Evolutionary conservation across 2,113 vertebrate genomes (phyloP), one percentile per base, ranked within the genome.

Genomic region (Mola mola): DNA sequence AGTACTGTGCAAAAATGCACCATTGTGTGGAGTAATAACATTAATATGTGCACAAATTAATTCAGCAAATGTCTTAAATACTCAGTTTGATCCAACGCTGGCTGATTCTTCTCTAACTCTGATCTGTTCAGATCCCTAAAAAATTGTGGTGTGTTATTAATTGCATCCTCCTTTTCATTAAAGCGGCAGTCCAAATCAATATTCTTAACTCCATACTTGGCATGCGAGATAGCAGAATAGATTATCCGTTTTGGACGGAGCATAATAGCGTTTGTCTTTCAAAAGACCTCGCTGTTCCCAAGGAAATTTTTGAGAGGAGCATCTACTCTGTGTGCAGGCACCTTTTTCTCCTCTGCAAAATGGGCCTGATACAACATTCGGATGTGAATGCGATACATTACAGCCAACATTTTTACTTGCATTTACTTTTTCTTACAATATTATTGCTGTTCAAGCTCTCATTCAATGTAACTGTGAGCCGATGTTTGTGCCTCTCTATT

Each of bases 41-140:
- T 64, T 63, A 53, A 47, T 47, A 47, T 16, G 75, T 44, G 29
- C 21, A 72, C 41, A 63, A 58, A 78, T 81, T 33, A 63, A 79
- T 83, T 81, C 17, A 56, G 20, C 17, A 63, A 79, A 75, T 33
- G 38, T 28, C n/a, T n/a, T n/a, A n/a, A n/a, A n/a, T n/a, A n/a
- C n/a, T n/a, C n/a, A n/a, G n/a, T n/a, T n/a, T n/a, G n/a, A n/a
- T n/a, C n/a, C n/a, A n/a, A n/a, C n/a, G n/a, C n/a, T n/a, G n/a
- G n/a, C n/a, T n/a, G n/a, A n/a, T n/a, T n/a, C n/a, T n/a, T n/a
- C n/a, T n/a, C n/a, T n/a, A n/a, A n/a, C n/a, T n/a, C n/a, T n/a
- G n/a, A n/a, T n/a, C n/a, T n/a, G n/a, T n/a, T n/a, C n/a, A n/a
- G n/a, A n/a, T n/a, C n/a, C n/a, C n/a, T n/a, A n/a, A n/a, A n/a